Base-by-base conservation (phyloP, 2,888 invertebrate species). In the Plusia festucae region DNA sequence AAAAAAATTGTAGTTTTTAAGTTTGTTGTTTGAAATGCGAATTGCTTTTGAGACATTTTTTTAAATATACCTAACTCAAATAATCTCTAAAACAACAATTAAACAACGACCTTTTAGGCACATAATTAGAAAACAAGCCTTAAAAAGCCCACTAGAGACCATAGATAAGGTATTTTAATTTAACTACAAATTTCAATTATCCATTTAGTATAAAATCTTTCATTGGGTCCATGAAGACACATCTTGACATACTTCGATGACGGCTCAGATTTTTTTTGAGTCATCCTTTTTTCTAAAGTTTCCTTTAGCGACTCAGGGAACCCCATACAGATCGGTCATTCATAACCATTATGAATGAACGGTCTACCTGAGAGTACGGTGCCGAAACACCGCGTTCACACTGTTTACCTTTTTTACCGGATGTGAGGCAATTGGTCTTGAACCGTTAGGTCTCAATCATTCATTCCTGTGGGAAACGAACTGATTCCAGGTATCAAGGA, bases 361-460 rank as follows among this genome's bases (percentile, higher is more conserved):
- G 73, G 74, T 65, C 90, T 94, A 93, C 94, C 94, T 93, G 93
- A 79, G 82, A 73, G 76, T 75, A 70, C 81, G 84, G 84, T 85
- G 85, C 79, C 85, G 85, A 83, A 79, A 75, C 81, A 81, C 84
- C 83, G 83, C 85, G 79, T 84, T 78, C 77, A 75, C 85, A 85
- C 78, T 87, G 83, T 88, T 87, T 87, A 85, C 75, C 70, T 85
- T 90, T 89, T 89, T 83, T 78, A 82, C 92, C 93, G 94, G 94
- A 94, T 91, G 93, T 90, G 85, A 87, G 88, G 85, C 89, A 89
- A 92, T 92, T 89, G 85, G 84, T 84, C 82, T 77, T 77, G 51
- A 79, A 82, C 94, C 93, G 94, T 94, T 94, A 93, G 91, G 89
- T 88, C 73, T 75, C 76, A 70, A 79, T 81, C 78, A 77, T 82